phyloP scores from a whole-genome alignment of 1,140 invertebrate genomes.

The Zaprionus taronus region DNA sequence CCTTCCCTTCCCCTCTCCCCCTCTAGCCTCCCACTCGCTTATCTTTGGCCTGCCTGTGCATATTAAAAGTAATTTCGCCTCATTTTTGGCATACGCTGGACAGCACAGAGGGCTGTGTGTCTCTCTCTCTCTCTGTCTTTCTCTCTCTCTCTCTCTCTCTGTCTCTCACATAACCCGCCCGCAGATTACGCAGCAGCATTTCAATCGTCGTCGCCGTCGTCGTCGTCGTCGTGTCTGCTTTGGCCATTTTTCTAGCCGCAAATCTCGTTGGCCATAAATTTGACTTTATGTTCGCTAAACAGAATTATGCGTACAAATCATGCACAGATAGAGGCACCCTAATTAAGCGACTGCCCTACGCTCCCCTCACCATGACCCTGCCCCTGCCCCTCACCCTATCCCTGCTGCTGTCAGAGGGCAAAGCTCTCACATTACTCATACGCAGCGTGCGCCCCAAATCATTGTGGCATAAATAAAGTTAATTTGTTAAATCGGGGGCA shows the following conservation, averaged over 20 bases:
- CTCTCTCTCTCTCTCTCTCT: background rate
- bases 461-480: conserved; percentile 79
- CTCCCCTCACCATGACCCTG: background rate
- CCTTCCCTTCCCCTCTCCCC: conserved; percentile 13
- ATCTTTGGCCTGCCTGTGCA: conserved; percentile 43
- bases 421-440: conserved; percentile 73
- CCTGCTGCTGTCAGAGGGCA: conserved; percentile 28
- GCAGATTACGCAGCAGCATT: conserved; percentile 74
- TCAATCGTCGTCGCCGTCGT: conserved; percentile 27
- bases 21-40: background rate
- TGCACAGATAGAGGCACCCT: conserved; percentile 44
- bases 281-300: conserved; percentile 79
- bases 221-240: conserved; percentile 23
- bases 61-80: conserved; percentile 79
- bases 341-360: conserved; percentile 53
- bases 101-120: background rate
- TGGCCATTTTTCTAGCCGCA: conserved; percentile 55
- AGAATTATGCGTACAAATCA: conserved; percentile 76
- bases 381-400: background rate
- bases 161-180: conserved; percentile 32
- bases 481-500: conserved; percentile 73
- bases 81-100: conserved; percentile 73
- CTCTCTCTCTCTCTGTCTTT: too few species aligned
- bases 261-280: conserved; percentile 78
- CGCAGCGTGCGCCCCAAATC: conserved; percentile 71